Conservation (phyloP, 2,888 invertebrate genomes). For the Perdita meconis region DNA sequence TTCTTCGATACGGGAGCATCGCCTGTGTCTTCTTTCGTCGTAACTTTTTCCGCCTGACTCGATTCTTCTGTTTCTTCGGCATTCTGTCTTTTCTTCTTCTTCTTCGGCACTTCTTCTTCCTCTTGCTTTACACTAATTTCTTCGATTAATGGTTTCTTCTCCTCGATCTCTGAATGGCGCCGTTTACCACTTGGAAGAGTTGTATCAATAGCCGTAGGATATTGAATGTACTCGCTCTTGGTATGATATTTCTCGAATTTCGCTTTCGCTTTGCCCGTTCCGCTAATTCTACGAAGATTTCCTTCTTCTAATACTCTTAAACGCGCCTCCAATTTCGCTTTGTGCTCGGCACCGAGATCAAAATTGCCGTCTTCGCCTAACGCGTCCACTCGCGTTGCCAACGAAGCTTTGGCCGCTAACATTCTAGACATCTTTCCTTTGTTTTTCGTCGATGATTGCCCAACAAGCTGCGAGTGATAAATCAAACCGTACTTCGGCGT, state of each 20-base stretch:
- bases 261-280: conserved; percentile 94
- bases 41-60: conserved; percentile 73
- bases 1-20: conserved; percentile 74
- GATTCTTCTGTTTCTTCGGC: conserved; percentile 56
- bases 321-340: conserved; percentile 93
- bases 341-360: conserved; percentile 95
- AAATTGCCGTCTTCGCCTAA: conserved; percentile 94
- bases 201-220: conserved; percentile 92
- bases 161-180: conserved; percentile 85
- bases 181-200: conserved; percentile 89
- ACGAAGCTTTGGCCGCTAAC: conserved; percentile 97
- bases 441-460: conserved; percentile 94
- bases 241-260: conserved; percentile 97
- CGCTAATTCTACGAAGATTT: conserved; percentile 92
- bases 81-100: conserved; percentile 75
- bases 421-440: conserved; percentile 98
- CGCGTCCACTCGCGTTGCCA: conserved; percentile 97
- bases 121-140: conserved; percentile 74
- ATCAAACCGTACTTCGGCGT: conserved; percentile 99
- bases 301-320: conserved; percentile 94
- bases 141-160: conserved; percentile 80
- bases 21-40: conserved; percentile 67
- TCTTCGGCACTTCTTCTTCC: conserved; percentile 74
- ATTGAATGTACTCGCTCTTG: conserved; percentile 91
- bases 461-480: conserved; percentile 97